Evolutionary conservation across 2,113 vertebrate species (phyloP), one percentile per base, ranked within the genome.

Genomic region (Hydrochoerus hydrochaeris): DNA sequence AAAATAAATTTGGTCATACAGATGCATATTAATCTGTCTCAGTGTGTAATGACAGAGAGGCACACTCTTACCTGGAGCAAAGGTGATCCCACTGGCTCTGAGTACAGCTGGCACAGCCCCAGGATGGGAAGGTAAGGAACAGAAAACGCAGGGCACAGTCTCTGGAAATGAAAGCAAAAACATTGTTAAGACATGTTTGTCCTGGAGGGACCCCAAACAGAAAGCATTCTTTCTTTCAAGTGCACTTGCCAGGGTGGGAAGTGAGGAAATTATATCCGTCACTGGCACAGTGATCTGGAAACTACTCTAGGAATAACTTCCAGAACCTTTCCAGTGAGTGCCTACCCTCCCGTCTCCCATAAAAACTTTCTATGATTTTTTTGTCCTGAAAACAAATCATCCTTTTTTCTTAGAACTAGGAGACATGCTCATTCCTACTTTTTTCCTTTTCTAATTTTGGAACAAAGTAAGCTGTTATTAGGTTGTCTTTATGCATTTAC

Each of bases 381-480:
- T 57, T 95, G 41, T 67, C 24, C 89, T 62, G 10, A 85, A 96
- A 94, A 95, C 93, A 95, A 94, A 95, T 9, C 85, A 54, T 96
- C 46, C 82, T 97, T 96, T 96, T 97, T 92, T 63, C 92, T 77
- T 85, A 96, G 82, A 95, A 81, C 54, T 83, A 46, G 46, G 26
- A 0, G 11, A 92, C 91, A 90, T 38, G 28, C 80, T 97, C 75
- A 62, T 95, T 96, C 88, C 91, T 94, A 92, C 38, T 63, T 97
- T 95, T 97, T 71, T 58, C 90, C 1, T 67, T 94, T 88, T 85
- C 63, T 90, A 93, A 91, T 89, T 97, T 92, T 77, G 89, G 97
- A 97, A 71, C 41, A 91, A 97, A 94, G 95, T 83, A 87, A 32
- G 46, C 92, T 88, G 57, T 65, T 71, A 57, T 83, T 96, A 91